Evolutionary conservation across 2,113 vertebrate genomes (phyloP).

Genomic region (Albula goreensis): DNA sequence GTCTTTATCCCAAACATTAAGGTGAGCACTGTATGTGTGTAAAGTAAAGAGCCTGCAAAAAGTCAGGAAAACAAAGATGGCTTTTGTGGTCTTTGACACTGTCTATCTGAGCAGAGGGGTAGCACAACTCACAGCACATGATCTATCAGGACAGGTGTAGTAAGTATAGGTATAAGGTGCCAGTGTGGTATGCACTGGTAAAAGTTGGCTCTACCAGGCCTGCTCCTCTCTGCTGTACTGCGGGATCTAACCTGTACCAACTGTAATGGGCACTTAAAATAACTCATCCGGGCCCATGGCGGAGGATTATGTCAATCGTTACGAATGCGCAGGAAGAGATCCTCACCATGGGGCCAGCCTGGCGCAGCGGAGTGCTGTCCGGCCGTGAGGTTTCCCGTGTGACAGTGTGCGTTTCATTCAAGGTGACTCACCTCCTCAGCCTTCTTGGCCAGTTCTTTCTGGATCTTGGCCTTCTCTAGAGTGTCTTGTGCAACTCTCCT

Average conservation of each 20-base stretch:
- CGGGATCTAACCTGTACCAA: not conserved
- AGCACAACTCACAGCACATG: not conserved
- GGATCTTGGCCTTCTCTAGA: slow-evolving; percentile 91
- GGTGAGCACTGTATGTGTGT: no score
- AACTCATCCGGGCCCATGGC: not conserved
- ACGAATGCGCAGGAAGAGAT: not conserved
- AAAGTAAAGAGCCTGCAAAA: no score
- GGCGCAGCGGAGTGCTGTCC: not conserved
- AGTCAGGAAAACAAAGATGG: not conserved
- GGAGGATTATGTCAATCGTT: not conserved
- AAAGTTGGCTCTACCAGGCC: not conserved
- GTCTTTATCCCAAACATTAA: no score
- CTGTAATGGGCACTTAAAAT: not conserved
- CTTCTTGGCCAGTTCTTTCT: slow-evolving; percentile 89
- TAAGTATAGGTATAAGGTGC: not conserved
- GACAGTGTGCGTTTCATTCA: not conserved
- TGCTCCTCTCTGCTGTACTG: not conserved
- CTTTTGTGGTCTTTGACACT: not conserved
- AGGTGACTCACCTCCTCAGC: slow-evolving; percentile 78
- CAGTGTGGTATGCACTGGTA: not conserved
- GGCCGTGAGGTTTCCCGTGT: not conserved
- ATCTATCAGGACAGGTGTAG: no score
- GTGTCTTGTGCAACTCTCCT: slow-evolving; percentile 87
- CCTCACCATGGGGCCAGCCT: not conserved
- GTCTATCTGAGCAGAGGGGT: not conserved